phyloP scores from a whole-genome alignment of 2,797 vertebrate species.

The Lepidocolaptes lacrymiger region DNA sequence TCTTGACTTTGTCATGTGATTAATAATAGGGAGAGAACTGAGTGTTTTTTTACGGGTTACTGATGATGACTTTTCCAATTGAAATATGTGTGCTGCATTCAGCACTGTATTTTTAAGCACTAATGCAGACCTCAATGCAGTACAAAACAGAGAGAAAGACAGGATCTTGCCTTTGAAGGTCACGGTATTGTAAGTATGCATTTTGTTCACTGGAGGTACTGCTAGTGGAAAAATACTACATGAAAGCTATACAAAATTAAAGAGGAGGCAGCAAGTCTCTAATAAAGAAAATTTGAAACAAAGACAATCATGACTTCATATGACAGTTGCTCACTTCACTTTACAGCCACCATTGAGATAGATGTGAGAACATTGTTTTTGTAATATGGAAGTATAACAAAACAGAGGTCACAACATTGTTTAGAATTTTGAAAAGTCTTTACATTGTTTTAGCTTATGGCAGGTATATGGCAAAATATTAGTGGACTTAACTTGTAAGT shows the following conservation, averaged over 20 bases:
- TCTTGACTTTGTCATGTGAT: not conserved
- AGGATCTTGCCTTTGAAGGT: constrained; percentile 33
- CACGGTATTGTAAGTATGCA: not conserved
- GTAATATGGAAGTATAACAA: not conserved
- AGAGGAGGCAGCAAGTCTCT: not conserved
- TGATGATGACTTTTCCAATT: not conserved
- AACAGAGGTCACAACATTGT: not conserved
- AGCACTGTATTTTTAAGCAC: not conserved
- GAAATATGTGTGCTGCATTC: not conserved
- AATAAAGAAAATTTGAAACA: not conserved
- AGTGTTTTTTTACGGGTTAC: not conserved
- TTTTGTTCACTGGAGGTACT: not conserved
- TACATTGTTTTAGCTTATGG: not conserved
- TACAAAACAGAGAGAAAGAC: not conserved
- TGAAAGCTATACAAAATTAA: not conserved
- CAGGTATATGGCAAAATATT: not conserved
- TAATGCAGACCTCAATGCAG: not conserved
- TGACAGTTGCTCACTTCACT: not conserved
- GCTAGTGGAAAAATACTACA: not conserved
- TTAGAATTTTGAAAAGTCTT: not conserved
- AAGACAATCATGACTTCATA: not conserved
- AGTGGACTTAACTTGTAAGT: not conserved
- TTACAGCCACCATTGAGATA: not conserved
- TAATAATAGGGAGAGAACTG: not conserved
- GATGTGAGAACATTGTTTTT: not conserved